Conservation (phyloP, 2,113 vertebrate genomes). For the Fulica atra region DNA sequence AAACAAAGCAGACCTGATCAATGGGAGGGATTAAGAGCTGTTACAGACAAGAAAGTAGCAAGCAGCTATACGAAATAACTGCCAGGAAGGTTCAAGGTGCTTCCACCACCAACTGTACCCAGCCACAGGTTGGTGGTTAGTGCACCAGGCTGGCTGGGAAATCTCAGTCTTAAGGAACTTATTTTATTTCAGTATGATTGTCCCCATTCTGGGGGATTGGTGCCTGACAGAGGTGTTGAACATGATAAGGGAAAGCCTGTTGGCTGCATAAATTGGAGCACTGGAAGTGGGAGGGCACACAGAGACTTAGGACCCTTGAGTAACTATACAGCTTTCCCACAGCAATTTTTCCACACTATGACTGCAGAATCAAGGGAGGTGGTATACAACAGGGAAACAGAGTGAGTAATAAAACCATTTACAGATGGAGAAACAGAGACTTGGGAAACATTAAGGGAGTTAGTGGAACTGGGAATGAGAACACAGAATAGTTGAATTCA, state of each 20-base stretch:
- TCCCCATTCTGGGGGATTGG: background rate
- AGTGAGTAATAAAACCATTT: background rate
- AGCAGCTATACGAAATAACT: background rate
- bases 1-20: background rate
- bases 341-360: background rate
- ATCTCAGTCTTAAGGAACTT: background rate
- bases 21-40: background rate
- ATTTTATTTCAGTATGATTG: background rate
- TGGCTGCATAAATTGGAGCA: background rate
- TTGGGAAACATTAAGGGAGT: background rate
- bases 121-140: accelerated
- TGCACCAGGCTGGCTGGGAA: background rate
- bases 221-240: background rate
- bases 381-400: background rate
- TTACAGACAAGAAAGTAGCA: background rate
- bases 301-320: background rate
- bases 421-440: background rate
- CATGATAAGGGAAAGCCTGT: background rate
- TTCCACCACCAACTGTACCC: background rate
- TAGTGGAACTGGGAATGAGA: background rate
- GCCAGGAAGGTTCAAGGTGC: background rate
- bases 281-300: background rate
- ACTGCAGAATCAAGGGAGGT: background rate
- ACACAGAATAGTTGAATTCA: background rate
- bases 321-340: background rate